Base-by-base conservation (phyloP, 2,888 invertebrate species). In the Portevinia maculata region DNA sequence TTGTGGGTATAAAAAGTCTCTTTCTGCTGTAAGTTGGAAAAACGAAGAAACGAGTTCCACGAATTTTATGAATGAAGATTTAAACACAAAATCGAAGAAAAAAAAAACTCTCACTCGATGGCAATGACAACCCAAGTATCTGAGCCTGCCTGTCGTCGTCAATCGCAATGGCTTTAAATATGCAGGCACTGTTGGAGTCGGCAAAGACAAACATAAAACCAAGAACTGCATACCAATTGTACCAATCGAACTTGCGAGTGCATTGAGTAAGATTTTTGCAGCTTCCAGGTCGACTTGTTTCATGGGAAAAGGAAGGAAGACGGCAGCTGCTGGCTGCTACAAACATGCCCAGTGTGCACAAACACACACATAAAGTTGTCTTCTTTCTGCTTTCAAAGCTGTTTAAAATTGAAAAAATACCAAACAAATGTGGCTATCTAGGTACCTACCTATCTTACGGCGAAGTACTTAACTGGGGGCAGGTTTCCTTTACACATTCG, bases 61-160 rank as follows among this genome's bases (percentile, higher is more conserved):
- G 83, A 83, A 83, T 83, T 83, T 83, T 83, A 83, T 83, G 83
- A 83, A 83, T 83, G 83, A 71, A 60, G 55, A 78, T 73, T 73
- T 71, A 65, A 69, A 73, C 32, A 59, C 21, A 64, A 64, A 62
- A 55, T n/a, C 39, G 15, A 41, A 67, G 34, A 6, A 21, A 32
- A 21, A 24, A 9, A 46, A 28, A 65, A 70, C 76, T 83, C 81
- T 70, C 76, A 76, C 65, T 81, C 15, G 34, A 8, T 67, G 60
- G 52, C 11, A 46, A 60, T 39, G 48, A 69, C 57, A 48, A 62
- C 64, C 28, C 24, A n/a, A n/a, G n/a, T n/a, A 30, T 44, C 37
- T 44, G 41, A 24, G 24, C 37, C 24, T n/a, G 15, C 7, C 39
- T 24, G 37, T 39, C 48, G 37, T 39, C 48, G 24, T 48, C 55